Conservation (phyloP, 1,140 invertebrate species). For the Ditylenchus dipsaci region DNA sequence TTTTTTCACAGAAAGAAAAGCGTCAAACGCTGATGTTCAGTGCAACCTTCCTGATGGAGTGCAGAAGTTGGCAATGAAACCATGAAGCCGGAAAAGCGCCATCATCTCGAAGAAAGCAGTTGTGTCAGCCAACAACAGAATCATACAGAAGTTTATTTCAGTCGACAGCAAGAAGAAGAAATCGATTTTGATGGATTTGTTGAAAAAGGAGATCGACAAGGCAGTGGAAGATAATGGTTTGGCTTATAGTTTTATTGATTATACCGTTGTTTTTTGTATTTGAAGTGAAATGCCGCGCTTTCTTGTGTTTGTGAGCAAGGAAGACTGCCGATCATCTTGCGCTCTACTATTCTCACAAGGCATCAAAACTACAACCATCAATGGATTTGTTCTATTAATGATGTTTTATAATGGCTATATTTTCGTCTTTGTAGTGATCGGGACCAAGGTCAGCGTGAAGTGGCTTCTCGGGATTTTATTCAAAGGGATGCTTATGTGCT, state of each 20-base stretch:
- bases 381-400: not conserved
- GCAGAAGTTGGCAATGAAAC: constrained; percentile 55
- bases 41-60: constrained; percentile 64
- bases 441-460: constrained; percentile 84
- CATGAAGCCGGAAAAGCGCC: not conserved
- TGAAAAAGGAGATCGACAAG: not conserved
- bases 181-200: not conserved
- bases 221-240: constrained; percentile 3
- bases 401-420: not conserved
- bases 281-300: too few relatives aligned
- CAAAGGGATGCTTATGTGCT: constrained; percentile 83
- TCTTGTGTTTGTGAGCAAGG: too few relatives aligned
- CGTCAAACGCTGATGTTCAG: constrained; percentile 64
- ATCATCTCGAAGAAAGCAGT: constrained; percentile 1
- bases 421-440: constrained; percentile 66
- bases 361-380: not conserved
- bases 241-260: too few relatives aligned
- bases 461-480: constrained; percentile 84
- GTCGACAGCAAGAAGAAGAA: constrained; percentile 8
- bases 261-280: too few relatives aligned
- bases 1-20: constrained; percentile 58
- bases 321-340: not conserved
- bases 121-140: constrained; percentile 8
- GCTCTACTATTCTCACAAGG: not conserved
- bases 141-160: not conserved